Base-by-base conservation (phyloP, 2,888 invertebrate species). In the Entomobrya proxima region DNA sequence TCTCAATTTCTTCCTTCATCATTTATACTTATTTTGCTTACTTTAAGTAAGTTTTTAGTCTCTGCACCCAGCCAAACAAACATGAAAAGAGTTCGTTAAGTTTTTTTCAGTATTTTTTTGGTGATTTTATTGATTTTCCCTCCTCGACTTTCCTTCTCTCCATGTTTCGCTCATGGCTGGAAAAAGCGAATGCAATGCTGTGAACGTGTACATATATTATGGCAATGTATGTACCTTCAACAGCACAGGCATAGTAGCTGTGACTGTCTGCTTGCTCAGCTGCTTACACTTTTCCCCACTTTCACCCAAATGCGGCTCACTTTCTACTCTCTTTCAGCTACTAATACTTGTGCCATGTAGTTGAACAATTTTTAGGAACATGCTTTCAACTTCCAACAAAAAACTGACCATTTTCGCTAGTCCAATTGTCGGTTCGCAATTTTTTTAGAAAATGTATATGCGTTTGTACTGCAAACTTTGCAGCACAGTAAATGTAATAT, bases 101-200 rank as follows among this genome's bases (percentile, higher is more conserved):
- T 61, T 32, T 61, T n/a, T n/a, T n/a, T n/a, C n/a, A 55, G 27
- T 55, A 27, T 61, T n/a, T 61, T 32, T 61, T 7, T 32, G 44
- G n/a, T 27, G 77, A 77, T 77, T 77, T 64, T 78, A 78, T 78
- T 78, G 78, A 78, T 78, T 78, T 78, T 77, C 64, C 47, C 74
- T 50, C 74, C 32, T 32, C 27, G 24, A 55, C 61, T 61, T 61
- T 61, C 32, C 32, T 27, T 27, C 32, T 74, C 18, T 24, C 30
- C 44, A 40, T 27, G n/a, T 47, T 61, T 32, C 32, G 30, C 61
- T 61, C 32, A 61, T 61, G 32, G n/a, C 15, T 30, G 61, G 61
- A 32, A 61, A 61, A 32, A 13, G 7, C 30, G 32, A 52, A 61
- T 32, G 32, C 61, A 61, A n/a, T 61, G 61, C n/a, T n/a, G n/a